Percentiles rank a stretch among this genome's conserved stretches.
Conservation (phyloP, 2,888 invertebrate genomes). For the Carterocephalus palaemon region DNA sequence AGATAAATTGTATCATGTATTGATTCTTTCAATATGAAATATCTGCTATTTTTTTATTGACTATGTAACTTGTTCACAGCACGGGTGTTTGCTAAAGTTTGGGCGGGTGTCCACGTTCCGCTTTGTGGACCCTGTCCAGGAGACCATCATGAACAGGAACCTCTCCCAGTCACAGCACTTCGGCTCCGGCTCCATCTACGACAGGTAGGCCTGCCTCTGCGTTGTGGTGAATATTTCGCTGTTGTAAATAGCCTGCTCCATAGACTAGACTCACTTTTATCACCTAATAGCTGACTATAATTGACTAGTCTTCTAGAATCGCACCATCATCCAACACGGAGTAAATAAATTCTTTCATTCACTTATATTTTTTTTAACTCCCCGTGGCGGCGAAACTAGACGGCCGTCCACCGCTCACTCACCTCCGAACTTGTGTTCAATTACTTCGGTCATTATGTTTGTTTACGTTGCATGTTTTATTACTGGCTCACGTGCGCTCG, state of each 20-base stretch:
- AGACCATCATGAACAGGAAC: constrained; percentile 87
- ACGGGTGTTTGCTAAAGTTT: constrained; percentile 91
- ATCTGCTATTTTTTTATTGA: too few species aligned
- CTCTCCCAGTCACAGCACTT: constrained; percentile 85
- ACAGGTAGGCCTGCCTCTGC: constrained; percentile 78
- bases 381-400: constrained; percentile 1
- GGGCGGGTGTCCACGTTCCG: constrained; percentile 92
- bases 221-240: constrained; percentile 23
- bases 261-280: constrained; percentile 20
- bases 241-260: constrained; percentile 31
- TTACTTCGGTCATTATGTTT: constrained; percentile 61
- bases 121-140: constrained; percentile 90
- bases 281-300: constrained; percentile 17
- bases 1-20: too few species aligned
- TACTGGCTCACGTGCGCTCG: constrained; percentile 77
- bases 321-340: constrained; percentile 14
- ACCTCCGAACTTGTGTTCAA: constrained; percentile 44
- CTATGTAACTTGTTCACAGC: constrained; percentile 77
- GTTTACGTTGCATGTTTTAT: constrained; percentile 73
- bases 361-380: constrained; percentile 1
- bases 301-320: constrained; percentile 4
- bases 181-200: constrained; percentile 88
- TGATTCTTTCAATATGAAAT: too few species aligned
- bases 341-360: neutral
- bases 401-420: constrained; percentile 50